A percentile compares a stretch with the other conserved stretches of the same genome.
Conservation (phyloP, 2,797 vertebrate species). For the Sebastes wilsoni region DNA sequence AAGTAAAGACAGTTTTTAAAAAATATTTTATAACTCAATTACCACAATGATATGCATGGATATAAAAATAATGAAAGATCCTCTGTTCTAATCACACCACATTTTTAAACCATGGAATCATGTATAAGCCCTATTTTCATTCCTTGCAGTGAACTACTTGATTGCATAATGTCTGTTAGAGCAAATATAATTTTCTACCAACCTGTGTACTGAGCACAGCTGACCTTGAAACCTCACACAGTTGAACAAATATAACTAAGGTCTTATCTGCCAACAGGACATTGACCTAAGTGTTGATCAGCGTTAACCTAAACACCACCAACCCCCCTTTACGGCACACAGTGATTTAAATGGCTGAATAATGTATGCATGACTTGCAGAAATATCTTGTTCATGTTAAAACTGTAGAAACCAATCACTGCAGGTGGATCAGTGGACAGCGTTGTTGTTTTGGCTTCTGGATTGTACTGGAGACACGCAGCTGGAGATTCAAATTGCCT, state of each 20-base stretch:
- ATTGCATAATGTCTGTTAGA: slow-evolving; percentile 32
- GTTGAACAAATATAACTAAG: background rate
- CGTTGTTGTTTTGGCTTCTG: background rate
- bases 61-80: background rate
- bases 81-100: background rate
- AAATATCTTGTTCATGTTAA: background rate
- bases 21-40: background rate
- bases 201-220: slow-evolving; percentile 20
- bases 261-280: slow-evolving; percentile 10
- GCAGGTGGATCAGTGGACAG: background rate
- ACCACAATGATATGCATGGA: background rate
- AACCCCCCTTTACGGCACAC: background rate
- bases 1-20: background rate
- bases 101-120: background rate
- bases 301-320: background rate
- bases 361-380: background rate
- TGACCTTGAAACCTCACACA: slow-evolving; percentile 26
- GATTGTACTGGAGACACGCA: slow-evolving; percentile 5
- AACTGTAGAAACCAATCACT: background rate
- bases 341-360: background rate
- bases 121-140: background rate
- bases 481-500: slow-evolving; percentile 21
- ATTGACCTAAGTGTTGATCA: background rate
- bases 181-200: slow-evolving; percentile 1
- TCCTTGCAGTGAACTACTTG: background rate